These are phyloP conservation scores for Rhabdornis inornatus DNA, from an alignment of 2,113 vertebrate species.

Conservation along the genomic window DNA sequence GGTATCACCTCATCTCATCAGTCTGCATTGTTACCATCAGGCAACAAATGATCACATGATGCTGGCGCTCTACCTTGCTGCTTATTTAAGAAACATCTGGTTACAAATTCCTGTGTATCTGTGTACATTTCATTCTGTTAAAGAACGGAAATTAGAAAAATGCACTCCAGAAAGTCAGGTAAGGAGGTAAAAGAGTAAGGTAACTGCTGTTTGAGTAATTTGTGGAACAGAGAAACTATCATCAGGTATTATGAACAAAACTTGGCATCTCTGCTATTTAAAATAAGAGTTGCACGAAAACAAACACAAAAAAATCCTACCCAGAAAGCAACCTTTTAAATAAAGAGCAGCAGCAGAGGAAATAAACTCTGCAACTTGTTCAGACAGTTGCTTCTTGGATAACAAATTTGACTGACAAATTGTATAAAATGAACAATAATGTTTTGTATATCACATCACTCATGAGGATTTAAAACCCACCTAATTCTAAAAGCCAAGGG, in stretches of 20 bases:
- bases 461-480: neutral
- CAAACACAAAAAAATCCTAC: neutral
- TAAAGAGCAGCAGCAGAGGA: neutral
- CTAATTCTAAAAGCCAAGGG: neutral
- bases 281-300: neutral
- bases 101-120: neutral
- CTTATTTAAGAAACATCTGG: neutral
- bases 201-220: neutral
- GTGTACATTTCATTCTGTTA: neutral
- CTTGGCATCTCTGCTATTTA: neutral
- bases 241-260: neutral
- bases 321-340: neutral
- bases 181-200: neutral
- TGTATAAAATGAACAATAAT: neutral
- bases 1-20: neutral
- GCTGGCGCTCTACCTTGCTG: neutral
- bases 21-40: neutral
- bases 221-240: neutral
- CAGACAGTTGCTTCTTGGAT: neutral
- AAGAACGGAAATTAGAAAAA: neutral
- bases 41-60: neutral
- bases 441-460: fast-evolving
- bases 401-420: neutral
- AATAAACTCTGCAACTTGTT: neutral
- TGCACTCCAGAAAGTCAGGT: neutral